A percentile compares a stretch with the other conserved stretches of the same genome.
Evolutionary conservation across 2,113 vertebrate genomes (phyloP).

Genomic region (Cnemophilus loriae): DNA sequence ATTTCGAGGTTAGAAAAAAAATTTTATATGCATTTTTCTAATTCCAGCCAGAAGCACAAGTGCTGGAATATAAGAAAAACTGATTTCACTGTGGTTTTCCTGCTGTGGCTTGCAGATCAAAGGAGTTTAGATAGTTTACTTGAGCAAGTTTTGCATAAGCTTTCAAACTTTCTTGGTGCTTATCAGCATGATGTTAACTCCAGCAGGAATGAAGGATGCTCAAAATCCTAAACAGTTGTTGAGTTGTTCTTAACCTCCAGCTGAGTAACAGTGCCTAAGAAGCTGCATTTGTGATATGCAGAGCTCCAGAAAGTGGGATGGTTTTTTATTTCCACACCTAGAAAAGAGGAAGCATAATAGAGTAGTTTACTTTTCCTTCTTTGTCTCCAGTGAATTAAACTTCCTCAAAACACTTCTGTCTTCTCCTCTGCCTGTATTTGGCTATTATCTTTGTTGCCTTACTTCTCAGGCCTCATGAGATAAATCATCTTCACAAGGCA

Average conservation of each 20-base stretch:
- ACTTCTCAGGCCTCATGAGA: not conserved
- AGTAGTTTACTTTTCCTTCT: not conserved
- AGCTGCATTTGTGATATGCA: not conserved
- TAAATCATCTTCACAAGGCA: not conserved
- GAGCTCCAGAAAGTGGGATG: not conserved
- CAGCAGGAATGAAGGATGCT: not conserved
- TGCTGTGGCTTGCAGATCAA: constrained; percentile 16
- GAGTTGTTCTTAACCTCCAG: constrained; percentile 22
- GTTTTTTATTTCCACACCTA: not conserved
- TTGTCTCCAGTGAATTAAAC: not conserved
- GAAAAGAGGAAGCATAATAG: not conserved
- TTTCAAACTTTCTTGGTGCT: not conserved
- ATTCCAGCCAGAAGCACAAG: not conserved
- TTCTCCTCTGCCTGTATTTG: not conserved
- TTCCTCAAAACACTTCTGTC: not conserved
- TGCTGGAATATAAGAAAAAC: not conserved
- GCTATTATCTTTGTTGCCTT: not conserved
- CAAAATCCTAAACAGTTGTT: not conserved
- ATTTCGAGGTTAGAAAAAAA: not conserved
- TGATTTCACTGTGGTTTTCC: not conserved
- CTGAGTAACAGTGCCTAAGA: not conserved
- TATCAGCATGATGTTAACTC: not conserved
- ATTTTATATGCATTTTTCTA: not conserved
- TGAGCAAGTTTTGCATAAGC: not conserved
- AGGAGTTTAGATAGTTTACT: not conserved